Evolutionary conservation across 2,888 invertebrate genomes (phyloP).

Genomic region (Pristionchus japonicus): DNA sequence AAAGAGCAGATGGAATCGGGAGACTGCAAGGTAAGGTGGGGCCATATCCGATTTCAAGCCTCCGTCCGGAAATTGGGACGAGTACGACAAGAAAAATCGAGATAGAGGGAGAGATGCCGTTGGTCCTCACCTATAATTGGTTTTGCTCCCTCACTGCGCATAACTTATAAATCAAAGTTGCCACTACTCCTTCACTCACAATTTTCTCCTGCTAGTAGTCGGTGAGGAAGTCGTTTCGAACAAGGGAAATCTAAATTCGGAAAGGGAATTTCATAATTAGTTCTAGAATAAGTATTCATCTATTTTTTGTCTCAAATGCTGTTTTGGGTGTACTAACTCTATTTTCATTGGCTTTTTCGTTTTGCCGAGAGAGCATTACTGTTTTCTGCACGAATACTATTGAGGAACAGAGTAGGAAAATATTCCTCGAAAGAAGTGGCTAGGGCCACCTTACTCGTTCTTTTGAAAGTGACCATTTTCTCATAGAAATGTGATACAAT

Average conservation of each 20-base stretch:
- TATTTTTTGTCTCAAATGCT: not conserved
- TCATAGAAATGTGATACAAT: not conserved
- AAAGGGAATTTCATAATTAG: too few relatives aligned
- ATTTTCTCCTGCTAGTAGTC: not conserved
- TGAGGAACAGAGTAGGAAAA: not conserved
- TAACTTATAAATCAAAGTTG: constrained; percentile 45
- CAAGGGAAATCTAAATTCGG: too few relatives aligned
- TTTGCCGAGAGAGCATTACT: not conserved
- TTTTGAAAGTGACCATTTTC: not conserved
- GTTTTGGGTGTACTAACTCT: not conserved
- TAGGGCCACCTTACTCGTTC: not conserved
- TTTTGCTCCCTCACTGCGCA: constrained; percentile 19
- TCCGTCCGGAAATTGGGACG: constrained; percentile 17
- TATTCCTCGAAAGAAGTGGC: not conserved
- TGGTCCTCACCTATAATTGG: constrained; percentile 24
- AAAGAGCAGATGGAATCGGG: not conserved
- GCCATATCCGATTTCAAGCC: not conserved
- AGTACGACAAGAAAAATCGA: not conserved
- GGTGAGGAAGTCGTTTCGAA: not conserved
- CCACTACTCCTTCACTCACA: not conserved
- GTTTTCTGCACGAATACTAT: not conserved
- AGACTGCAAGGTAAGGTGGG: not conserved
- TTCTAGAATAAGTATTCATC: too few relatives aligned
- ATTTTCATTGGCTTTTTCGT: not conserved
- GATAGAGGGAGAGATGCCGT: not conserved